Conservation (phyloP, 2,888 invertebrate genomes). For the Endotricha flammealis region DNA sequence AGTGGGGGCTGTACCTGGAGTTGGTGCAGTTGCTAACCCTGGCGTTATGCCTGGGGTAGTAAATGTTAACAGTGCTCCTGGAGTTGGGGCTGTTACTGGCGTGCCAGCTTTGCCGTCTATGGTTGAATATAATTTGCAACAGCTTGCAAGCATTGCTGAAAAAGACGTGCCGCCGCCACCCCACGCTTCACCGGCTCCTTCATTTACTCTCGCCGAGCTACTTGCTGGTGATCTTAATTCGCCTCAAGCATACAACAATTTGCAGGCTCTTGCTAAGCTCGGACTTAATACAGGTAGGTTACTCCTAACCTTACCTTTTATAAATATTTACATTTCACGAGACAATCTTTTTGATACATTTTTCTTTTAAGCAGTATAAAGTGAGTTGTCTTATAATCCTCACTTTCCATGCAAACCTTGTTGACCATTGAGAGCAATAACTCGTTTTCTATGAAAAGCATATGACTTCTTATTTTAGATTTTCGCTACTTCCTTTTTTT, state of each 20-base stretch:
- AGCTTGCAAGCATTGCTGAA: slow-evolving; percentile 89
- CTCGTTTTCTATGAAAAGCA: too few species aligned
- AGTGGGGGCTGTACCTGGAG: slow-evolving; percentile 45
- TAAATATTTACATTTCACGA: too few species aligned
- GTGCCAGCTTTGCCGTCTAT: slow-evolving; percentile 80
- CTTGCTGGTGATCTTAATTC: slow-evolving; percentile 84
- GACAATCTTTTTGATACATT: slow-evolving; percentile 1
- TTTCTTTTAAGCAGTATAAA: too few species aligned
- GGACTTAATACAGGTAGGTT: slow-evolving; percentile 82
- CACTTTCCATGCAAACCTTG: not conserved
- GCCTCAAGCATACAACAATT: slow-evolving; percentile 89
- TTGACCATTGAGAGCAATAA: too few species aligned
- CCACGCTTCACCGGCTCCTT: slow-evolving; percentile 78
- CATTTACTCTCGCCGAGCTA: slow-evolving; percentile 87
- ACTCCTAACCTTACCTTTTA: too few species aligned
- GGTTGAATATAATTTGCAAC: slow-evolving; percentile 91
- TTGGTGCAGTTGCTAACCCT: slow-evolving; percentile 43
- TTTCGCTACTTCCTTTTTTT: too few species aligned
- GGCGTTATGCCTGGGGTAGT: slow-evolving; percentile 53
- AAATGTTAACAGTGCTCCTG: slow-evolving; percentile 49
- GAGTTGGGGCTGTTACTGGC: slow-evolving; percentile 42
- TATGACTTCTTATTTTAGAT: too few species aligned
- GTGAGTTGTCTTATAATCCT: not conserved
- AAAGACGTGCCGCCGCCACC: slow-evolving; percentile 78
- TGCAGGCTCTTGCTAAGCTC: slow-evolving; percentile 93